A percentile compares a stretch with the other conserved stretches of the same genome.
These are phyloP conservation scores for Limnodromus scolopaceus DNA, from an alignment of 2,797 vertebrate species.

Conservation along the genomic window DNA sequence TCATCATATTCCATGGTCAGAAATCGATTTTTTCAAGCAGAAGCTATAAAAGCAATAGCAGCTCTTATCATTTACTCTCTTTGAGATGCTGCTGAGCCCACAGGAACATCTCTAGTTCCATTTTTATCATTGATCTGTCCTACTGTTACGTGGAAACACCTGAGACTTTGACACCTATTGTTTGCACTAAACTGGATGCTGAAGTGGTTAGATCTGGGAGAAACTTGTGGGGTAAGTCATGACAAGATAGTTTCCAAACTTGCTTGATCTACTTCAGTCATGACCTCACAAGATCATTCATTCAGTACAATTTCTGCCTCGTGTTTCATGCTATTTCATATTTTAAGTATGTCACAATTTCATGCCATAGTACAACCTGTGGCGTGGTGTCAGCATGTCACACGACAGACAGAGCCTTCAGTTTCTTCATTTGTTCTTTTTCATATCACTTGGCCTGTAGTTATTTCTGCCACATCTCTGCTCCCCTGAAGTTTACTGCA, in stretches of 20 bases:
- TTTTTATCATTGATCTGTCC: not conserved
- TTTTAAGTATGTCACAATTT: not conserved
- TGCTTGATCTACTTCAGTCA: not conserved
- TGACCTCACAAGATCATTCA: not conserved
- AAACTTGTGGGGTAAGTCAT: not conserved
- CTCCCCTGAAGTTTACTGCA: not conserved
- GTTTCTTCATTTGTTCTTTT: not conserved
- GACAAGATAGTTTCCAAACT: not conserved
- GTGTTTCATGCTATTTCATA: not conserved
- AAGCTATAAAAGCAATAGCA: not conserved
- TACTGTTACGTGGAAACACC: not conserved
- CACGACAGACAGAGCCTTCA: accelerated
- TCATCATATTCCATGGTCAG: not conserved
- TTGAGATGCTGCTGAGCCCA: not conserved
- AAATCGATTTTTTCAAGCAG: not conserved
- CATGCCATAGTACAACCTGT: accelerated
- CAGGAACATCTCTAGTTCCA: not conserved
- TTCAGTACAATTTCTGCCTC: not conserved
- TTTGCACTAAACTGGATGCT: not conserved
- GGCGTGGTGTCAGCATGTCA: not conserved
- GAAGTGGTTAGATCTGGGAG: not conserved
- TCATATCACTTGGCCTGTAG: not conserved
- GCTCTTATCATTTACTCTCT: not conserved
- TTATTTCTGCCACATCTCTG: not conserved
- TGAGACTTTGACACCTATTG: not conserved